A percentile compares a stretch with the other conserved stretches of the same genome.
phyloP scores from a whole-genome alignment of 2,113 vertebrate genomes.

The Columba janthina region DNA sequence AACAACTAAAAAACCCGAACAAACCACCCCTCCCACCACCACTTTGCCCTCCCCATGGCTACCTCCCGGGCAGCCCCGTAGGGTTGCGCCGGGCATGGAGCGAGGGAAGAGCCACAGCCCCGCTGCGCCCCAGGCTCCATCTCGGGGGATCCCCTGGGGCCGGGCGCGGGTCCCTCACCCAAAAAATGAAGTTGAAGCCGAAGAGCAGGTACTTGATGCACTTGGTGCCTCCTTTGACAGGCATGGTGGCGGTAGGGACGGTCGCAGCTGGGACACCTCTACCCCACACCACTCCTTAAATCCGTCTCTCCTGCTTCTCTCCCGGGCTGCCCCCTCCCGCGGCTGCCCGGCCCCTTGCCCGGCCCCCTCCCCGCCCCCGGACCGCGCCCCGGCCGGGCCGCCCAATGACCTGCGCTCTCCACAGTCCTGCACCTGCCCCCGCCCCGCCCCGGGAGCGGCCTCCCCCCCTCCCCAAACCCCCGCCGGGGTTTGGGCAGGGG shows the following conservation, averaged over 20 bases:
- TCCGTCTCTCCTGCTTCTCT: background rate
- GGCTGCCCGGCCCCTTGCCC: too few species aligned
- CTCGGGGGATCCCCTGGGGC: background rate
- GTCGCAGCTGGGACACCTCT: background rate
- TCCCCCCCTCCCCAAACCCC: too few species aligned
- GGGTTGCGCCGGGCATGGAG: background rate
- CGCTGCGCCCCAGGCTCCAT: background rate
- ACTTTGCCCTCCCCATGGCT: too few species aligned
- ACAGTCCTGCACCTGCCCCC: background rate
- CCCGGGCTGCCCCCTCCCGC: rapidly evolving
- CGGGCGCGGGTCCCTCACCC: slow-evolving; percentile 80
- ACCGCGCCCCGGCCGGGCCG: background rate
- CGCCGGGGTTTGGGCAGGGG: too few species aligned
- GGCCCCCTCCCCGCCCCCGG: background rate
- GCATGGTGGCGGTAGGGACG: slow-evolving; percentile 37
- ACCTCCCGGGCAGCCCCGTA: too few species aligned
- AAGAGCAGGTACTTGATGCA: slow-evolving; percentile 95
- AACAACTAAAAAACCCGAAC: background rate
- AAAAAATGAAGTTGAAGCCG: slow-evolving; percentile 93
- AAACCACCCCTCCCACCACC: rapidly evolving
- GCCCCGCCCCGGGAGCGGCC: background rate
- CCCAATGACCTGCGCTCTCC: background rate
- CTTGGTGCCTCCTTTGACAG: slow-evolving; percentile 89
- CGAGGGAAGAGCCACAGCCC: background rate
- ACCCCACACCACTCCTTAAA: slow-evolving; percentile 45